Evolutionary conservation across 2,797 vertebrate species (phyloP).

Genomic region (Eospalax fontanierii): DNA sequence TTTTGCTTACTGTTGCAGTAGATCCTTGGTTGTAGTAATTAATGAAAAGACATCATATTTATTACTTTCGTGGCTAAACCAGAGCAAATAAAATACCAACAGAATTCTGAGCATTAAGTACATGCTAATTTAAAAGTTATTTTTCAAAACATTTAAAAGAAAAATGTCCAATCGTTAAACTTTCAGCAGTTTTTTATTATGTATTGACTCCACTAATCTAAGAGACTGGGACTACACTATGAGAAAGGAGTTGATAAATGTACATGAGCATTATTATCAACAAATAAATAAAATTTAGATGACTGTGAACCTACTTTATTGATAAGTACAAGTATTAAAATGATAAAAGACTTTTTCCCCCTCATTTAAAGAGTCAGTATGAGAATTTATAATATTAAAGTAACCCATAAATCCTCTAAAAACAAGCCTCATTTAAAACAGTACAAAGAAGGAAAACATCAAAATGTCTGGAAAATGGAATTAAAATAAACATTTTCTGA

Average conservation of each 20-base stretch:
- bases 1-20: not conserved
- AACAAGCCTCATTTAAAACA: not conserved
- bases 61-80: conserved; percentile 37
- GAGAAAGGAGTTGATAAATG: not conserved
- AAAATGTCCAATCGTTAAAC: not conserved
- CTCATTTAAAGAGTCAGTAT: not conserved
- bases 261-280: not conserved
- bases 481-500: conserved; percentile 10
- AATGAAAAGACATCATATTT: conserved; percentile 10
- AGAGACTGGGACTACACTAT: conserved; percentile 13
- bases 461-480: not conserved
- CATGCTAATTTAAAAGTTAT: not conserved
- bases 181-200: not conserved
- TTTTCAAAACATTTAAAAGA: conserved; percentile 44
- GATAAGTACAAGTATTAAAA: not conserved
- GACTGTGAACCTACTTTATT: not conserved
- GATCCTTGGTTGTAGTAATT: conserved; percentile 31
- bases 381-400: conserved; percentile 9
- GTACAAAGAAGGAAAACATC: not conserved
- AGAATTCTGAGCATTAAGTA: too few species aligned
- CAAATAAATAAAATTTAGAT: conserved; percentile 30
- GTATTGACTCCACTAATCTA: conserved; percentile 4
- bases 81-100: conserved; percentile 53
- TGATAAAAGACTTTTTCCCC: conserved; percentile 8
- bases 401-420: not conserved